Conservation (phyloP, 2,797 vertebrate genomes). For the Darevskia mixta region DNA sequence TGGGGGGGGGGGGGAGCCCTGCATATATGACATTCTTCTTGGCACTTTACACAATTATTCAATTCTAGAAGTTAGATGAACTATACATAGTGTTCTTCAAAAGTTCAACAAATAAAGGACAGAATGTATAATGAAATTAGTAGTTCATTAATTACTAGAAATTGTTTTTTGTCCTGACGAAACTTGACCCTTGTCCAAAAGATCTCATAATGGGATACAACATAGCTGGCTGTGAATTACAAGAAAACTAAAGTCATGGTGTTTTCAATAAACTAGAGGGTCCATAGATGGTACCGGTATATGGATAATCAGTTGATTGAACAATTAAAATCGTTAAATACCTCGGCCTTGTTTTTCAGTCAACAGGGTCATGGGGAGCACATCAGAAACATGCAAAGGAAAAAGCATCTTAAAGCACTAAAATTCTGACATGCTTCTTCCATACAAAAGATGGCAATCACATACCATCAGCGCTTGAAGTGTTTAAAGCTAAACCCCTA, state of each 20-base stretch:
- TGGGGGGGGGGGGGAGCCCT: background rate
- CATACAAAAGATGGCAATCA: too few relatives aligned
- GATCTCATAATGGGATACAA: background rate
- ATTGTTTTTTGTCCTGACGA: background rate
- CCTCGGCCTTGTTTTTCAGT: too few relatives aligned
- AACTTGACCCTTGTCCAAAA: background rate
- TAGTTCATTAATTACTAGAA: background rate
- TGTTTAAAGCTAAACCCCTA: too few relatives aligned
- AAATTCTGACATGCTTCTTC: too few relatives aligned
- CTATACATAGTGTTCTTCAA: constrained; percentile 2
- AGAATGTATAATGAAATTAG: background rate
- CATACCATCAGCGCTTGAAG: too few relatives aligned
- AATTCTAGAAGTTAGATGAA: background rate
- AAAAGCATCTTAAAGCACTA: too few relatives aligned
- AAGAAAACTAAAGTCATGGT: background rate
- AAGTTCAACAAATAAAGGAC: constrained; percentile 12
- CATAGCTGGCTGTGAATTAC: background rate
- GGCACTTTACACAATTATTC: background rate
- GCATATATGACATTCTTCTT: background rate
- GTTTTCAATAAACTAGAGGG: too few relatives aligned
- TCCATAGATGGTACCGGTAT: too few relatives aligned
- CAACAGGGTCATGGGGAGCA: too few relatives aligned
- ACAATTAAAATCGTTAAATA: too few relatives aligned
- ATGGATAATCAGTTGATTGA: too few relatives aligned
- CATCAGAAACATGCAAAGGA: too few relatives aligned